Base-by-base conservation (phyloP, 1,140 invertebrate genomes). In the Microvelia longipes region DNA sequence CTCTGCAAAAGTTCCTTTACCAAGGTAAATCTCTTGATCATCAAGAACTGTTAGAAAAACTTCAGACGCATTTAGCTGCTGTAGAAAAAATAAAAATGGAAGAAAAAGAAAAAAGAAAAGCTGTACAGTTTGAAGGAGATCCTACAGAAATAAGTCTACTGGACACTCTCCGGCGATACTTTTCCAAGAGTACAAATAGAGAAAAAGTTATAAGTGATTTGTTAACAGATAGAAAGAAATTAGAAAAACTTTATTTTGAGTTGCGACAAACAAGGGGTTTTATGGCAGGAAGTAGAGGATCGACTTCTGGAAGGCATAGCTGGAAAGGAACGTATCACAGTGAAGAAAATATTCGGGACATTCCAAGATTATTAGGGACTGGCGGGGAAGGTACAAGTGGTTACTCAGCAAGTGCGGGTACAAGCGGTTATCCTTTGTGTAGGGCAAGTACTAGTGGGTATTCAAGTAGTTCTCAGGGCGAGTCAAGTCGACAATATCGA, bases 201-300 rank as follows among this genome's bases (percentile, higher is more conserved):
- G 83, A 89, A 71, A 85, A 84, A 77, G 82, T 88, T 14, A 86
- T 90, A 73, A 86, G 86, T 68, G 86, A 88, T 75, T 81, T 89
- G 27, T 77, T 89, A 35, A 88, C 86, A 1, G 86, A 90, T 77
- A 81, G 86, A 68, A 88, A 87, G 75, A 80, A 87, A 1, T 78
- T 90, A 68, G 87, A 88, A 77, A 88, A 85, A 74, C 78, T 89
- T 1, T 89, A 89, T 74, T 88, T 88, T 74, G 87, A 89, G 75
- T 78, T 89, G 63, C 81, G 87, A 71, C 86, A 87, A 75, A 84
- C 87, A 2, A 84, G 87, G 74, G 83, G 85, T 0, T 89, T 89
- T 74, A 79, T 85, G 29, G 82, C 84, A 29, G 81, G 81, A 5
- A 73, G 83, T 67, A 79, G 67, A 63, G 66, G 70, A 50, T n/a